Base-by-base conservation (phyloP, 2,888 invertebrate species). In the Aspidiotus rigidus region DNA sequence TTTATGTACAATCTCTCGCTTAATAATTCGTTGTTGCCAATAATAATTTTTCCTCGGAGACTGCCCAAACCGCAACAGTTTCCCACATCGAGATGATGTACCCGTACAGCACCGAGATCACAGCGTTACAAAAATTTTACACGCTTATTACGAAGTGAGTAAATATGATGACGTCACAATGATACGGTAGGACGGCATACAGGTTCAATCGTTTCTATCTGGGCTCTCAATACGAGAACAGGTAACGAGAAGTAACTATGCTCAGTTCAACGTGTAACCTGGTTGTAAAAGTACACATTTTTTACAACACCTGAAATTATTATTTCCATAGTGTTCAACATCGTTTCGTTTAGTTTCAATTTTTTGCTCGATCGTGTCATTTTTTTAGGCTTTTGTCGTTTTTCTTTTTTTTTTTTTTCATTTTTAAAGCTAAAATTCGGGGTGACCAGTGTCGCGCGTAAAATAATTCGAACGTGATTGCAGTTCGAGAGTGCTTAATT, bases 141-240 rank as follows among this genome's bases (percentile, higher is more conserved):
- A 42, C 15, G 28, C 60, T 60, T 28, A 28, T 28, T 28, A 28
- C 28, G 28, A 28, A 28, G 28, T 28, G 28, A 28, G 28, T 28
- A 28, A 28, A 28, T 28, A 28, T 28, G 15, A 53, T 67, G 67
- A 67, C 67, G 67, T 67, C 67, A 67, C 60, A 13, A 44, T 60
- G 59, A 56, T 60, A 60, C 49, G 59, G 39, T 59, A 28, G 28
- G 28, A 28, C 28, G 28, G 28, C 28, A 28, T 28, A 67, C 67
- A 67, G 67, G 67, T 67, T 67, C 53, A 67, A 41, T 59, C 59
- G 67, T 57, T 67, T 17, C 60, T 16, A 67, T 67, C 67, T 67
- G 67, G 67, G 60, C 57, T 67, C 67, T 60, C 40, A 44, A 59
- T 60, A 59, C 67, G 49, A 39, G 67, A 66, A 67, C 60, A 67